Conservation (phyloP, 1,140 invertebrate species). For the Lepeophtheirus salmonis region DNA sequence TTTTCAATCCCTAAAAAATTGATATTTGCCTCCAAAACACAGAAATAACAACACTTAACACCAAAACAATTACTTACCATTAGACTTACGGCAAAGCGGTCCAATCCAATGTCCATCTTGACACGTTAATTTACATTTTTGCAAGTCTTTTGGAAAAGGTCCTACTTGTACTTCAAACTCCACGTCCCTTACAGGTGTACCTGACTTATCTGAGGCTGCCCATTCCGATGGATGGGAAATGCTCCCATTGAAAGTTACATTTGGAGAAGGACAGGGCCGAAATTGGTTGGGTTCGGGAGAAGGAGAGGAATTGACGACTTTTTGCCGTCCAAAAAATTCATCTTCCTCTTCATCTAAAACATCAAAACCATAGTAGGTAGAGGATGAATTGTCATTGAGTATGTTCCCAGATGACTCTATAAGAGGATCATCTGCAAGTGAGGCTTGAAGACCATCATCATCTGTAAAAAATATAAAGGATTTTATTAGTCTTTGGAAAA, state of each 20-base stretch:
- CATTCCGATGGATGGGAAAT: not conserved
- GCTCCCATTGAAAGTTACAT: constrained; percentile 6
- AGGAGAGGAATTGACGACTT: not conserved
- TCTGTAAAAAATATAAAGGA: no score
- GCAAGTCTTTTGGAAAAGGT: constrained; percentile 2
- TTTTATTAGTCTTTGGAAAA: no score
- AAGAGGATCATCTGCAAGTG: not conserved
- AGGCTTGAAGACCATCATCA: not conserved
- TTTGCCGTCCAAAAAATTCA: not conserved
- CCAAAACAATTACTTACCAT: no score
- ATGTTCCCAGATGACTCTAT: not conserved
- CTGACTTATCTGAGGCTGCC: not conserved
- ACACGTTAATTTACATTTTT: constrained; percentile 11
- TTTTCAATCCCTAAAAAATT: no score
- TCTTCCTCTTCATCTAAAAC: not conserved
- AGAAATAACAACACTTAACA: no score
- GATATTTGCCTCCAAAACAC: no score
- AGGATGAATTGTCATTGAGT: not conserved
- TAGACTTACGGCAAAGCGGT: constrained; percentile 3
- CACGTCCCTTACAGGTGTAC: constrained; percentile 4
- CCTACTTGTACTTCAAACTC: constrained; percentile 14
- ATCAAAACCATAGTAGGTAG: not conserved
- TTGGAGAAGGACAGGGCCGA: constrained; percentile 3
- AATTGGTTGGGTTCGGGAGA: not conserved
- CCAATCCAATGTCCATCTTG: constrained; percentile 10